Evolutionary conservation across 2,797 vertebrate species (phyloP).

Genomic region (Eurystomus glaucurus): DNA sequence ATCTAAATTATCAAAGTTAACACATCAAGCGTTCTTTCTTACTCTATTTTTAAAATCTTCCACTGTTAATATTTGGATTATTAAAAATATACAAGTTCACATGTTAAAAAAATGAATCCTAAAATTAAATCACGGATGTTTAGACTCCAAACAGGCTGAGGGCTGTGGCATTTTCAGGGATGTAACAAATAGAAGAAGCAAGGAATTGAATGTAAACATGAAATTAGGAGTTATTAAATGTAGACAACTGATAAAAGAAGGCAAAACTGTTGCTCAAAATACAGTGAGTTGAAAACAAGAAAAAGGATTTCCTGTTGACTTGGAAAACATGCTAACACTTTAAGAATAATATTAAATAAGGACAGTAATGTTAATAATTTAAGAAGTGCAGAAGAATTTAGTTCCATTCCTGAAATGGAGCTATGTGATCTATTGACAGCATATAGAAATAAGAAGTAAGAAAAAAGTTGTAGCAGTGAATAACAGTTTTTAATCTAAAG

Average conservation of each 20-base stretch:
- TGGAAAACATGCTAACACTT: neutral
- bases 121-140: constrained; percentile 21
- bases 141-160: neutral
- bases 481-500: neutral
- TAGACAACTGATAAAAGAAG: neutral
- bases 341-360: neutral
- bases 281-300: neutral
- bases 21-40: neutral
- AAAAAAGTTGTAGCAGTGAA: neutral
- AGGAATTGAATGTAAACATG: neutral
- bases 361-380: neutral
- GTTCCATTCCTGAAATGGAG: neutral
- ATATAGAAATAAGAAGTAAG: neutral
- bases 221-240: neutral
- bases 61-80: neutral
- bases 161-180: neutral
- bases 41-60: neutral
- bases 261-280: neutral
- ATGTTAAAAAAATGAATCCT: neutral
- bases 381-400: neutral
- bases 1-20: neutral
- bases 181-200: neutral
- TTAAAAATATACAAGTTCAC: neutral
- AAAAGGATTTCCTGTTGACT: neutral
- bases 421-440: neutral